Evolutionary conservation across 2,113 vertebrate genomes (phyloP).

Genomic region (Columba janthina): DNA sequence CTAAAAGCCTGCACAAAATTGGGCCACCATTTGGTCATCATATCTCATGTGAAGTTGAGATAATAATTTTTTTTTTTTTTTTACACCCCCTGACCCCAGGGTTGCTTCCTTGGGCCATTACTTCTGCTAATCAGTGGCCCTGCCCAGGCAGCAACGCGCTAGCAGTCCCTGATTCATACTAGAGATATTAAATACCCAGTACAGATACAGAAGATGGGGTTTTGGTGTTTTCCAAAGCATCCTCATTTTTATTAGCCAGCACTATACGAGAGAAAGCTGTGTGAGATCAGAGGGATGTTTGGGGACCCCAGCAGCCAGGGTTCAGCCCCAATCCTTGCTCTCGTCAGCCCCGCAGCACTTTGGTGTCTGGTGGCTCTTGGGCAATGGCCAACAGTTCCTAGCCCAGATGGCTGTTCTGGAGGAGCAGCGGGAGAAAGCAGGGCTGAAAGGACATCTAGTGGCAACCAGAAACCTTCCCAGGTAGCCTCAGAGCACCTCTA

Average conservation of each 20-base stretch:
- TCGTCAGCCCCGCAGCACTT: neutral
- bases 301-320: neutral
- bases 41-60: neutral
- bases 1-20: neutral
- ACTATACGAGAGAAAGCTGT: neutral
- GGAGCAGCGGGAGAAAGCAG: neutral
- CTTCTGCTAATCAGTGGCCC: neutral
- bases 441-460: slow-evolving; percentile 67
- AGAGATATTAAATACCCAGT: neutral
- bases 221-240: neutral
- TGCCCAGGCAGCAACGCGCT: neutral
- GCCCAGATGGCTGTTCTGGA: neutral
- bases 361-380: neutral
- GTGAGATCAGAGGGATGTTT: neutral
- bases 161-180: accelerated
- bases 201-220: neutral
- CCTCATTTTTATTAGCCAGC: neutral
- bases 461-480: neutral
- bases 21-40: too few relatives aligned
- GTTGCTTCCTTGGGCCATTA: neutral
- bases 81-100: too few relatives aligned
- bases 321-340: neutral
- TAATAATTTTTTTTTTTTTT: neutral
- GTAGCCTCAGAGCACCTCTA: neutral
- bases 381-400: neutral